Percentiles rank a stretch among this genome's conserved stretches.
These are phyloP conservation scores for Palloptera scutellata DNA, from an alignment of 2,888 invertebrate species.

Conservation along the genomic window DNA sequence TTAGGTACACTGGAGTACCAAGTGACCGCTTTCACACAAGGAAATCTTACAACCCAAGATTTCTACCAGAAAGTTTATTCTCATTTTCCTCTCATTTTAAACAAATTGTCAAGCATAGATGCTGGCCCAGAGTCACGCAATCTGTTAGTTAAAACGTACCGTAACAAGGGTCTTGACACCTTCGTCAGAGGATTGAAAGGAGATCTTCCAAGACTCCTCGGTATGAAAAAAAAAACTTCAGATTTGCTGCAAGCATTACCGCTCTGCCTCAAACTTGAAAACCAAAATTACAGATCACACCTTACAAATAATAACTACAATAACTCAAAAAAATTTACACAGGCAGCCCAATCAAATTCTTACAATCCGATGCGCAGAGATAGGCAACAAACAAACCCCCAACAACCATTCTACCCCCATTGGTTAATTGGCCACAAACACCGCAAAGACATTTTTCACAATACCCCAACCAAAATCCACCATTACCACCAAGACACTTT, in stretches of 20 bases:
- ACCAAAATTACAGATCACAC: slow-evolving; percentile 10
- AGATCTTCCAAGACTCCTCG: neutral
- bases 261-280: neutral
- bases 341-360: neutral
- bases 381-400: neutral
- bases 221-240: slow-evolving; percentile 5
- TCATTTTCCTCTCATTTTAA: slow-evolving; percentile 16
- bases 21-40: slow-evolving; percentile 27
- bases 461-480: neutral
- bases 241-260: neutral
- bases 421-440: neutral
- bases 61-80: neutral
- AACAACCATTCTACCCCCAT: slow-evolving; percentile 8
- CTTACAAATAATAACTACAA: slow-evolving; percentile 6
- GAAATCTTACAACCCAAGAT: neutral
- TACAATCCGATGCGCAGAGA: neutral
- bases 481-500: neutral
- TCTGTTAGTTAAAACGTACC: slow-evolving; percentile 10
- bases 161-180: slow-evolving; percentile 20
- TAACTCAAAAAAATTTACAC: slow-evolving; percentile 1
- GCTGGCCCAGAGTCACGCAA: neutral
- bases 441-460: neutral
- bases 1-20: slow-evolving; percentile 18
- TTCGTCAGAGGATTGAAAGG: slow-evolving; percentile 18
- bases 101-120: neutral